Evolutionary conservation across 2,888 invertebrate genomes (phyloP).

Genomic region (Melinaea menophilus): DNA sequence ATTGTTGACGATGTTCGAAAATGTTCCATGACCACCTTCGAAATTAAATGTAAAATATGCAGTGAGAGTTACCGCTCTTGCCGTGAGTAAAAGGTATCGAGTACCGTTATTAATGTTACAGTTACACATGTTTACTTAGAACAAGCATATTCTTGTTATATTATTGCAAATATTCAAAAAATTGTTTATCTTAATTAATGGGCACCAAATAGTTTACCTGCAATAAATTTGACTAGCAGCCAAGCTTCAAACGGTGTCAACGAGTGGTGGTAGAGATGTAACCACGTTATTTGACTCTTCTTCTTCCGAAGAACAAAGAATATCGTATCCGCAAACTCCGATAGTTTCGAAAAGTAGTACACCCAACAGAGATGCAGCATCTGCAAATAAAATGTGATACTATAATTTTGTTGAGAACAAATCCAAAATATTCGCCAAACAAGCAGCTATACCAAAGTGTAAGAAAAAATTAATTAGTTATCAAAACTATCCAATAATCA

Average conservation of each 20-base stretch:
- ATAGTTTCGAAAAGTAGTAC: slow-evolving; percentile 93
- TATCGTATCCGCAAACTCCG: slow-evolving; percentile 92
- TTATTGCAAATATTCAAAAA: too few relatives aligned
- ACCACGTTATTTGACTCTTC: slow-evolving; percentile 88
- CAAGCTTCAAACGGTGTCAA: slow-evolving; percentile 87
- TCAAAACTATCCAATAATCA: too few relatives aligned
- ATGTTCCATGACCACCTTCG: slow-evolving; percentile 90
- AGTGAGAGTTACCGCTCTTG: too few relatives aligned
- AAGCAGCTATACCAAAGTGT: too few relatives aligned
- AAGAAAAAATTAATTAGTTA: too few relatives aligned
- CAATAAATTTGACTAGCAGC: slow-evolving; percentile 86
- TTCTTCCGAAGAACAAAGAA: slow-evolving; percentile 92
- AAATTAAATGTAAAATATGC: background rate
- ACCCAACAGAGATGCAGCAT: slow-evolving; percentile 93
- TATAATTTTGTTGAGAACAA: background rate
- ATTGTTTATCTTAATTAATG: too few relatives aligned
- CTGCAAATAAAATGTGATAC: slow-evolving; percentile 55
- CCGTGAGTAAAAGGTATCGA: too few relatives aligned
- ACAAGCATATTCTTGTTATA: too few relatives aligned
- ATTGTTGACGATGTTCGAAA: slow-evolving; percentile 91
- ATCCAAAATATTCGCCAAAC: too few relatives aligned
- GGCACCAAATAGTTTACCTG: slow-evolving; percentile 66
- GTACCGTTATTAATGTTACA: too few relatives aligned
- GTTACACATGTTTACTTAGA: too few relatives aligned
- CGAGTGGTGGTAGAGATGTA: slow-evolving; percentile 92